Evolutionary conservation across 2,113 vertebrate genomes (phyloP).

Genomic region (Toxotes jaculatrix): DNA sequence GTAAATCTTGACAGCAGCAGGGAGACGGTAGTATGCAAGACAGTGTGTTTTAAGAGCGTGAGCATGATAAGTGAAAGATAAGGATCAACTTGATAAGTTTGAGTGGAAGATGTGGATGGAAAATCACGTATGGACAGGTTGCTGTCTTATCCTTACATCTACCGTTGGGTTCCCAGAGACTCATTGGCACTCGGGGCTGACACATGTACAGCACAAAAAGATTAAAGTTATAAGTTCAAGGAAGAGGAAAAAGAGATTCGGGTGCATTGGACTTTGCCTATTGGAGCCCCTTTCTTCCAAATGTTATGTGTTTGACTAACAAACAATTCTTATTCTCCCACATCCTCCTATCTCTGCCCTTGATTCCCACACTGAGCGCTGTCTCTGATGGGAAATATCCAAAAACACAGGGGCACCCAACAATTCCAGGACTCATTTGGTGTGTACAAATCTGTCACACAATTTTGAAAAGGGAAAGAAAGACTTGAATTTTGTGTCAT

Average conservation of each 20-base stretch:
- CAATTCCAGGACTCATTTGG: conserved; percentile 66
- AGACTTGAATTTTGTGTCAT: not conserved
- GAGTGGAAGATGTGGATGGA: conserved; percentile 43
- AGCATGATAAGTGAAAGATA: conserved; percentile 54
- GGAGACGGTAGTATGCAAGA: conserved; percentile 13
- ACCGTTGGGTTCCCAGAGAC: conserved; percentile 63
- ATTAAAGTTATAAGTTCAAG: conserved; percentile 13
- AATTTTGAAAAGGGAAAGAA: conserved; percentile 8
- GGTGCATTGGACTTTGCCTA: not conserved
- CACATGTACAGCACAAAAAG: not conserved
- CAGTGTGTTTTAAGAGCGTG: conserved; percentile 30
- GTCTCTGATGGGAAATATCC: conserved; percentile 74
- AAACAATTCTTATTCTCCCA: conserved; percentile 67
- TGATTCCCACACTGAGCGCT: conserved; percentile 79
- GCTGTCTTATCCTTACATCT: conserved; percentile 70
- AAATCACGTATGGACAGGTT: conserved; percentile 73
- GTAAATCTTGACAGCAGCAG: conserved; percentile 59
- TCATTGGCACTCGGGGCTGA: conserved; percentile 30
- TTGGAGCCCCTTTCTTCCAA: conserved; percentile 34
- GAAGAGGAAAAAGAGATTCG: not conserved
- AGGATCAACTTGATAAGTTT: conserved; percentile 50
- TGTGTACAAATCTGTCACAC: conserved; percentile 42
- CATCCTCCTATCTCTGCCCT: conserved; percentile 74
- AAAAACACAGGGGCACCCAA: conserved; percentile 62
- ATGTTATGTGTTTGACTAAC: conserved; percentile 64